Evolutionary conservation across 1,140 invertebrate species (phyloP).

Genomic region (Drosophila kikkawai): DNA sequence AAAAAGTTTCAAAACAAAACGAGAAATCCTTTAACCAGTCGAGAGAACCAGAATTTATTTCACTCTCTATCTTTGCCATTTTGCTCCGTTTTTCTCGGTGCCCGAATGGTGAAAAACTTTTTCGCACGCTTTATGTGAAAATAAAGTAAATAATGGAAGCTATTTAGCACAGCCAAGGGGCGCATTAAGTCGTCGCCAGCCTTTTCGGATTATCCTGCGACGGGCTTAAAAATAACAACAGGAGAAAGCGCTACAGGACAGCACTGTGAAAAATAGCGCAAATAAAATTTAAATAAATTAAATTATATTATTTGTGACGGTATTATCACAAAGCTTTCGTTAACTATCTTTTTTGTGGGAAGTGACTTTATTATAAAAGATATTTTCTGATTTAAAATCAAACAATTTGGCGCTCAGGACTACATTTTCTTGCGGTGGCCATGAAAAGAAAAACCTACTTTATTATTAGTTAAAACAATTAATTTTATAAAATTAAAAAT

Average conservation of each 20-base stretch:
- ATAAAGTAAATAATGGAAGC: conserved; percentile 80
- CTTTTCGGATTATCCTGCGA: conserved; percentile 57
- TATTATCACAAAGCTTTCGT: background rate
- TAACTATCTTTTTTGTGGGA: background rate
- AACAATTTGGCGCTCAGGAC: background rate
- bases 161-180: conserved; percentile 76
- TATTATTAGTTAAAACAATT: background rate
- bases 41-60: conserved; percentile 44
- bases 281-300: background rate
- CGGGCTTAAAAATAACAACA: conserved; percentile 52
- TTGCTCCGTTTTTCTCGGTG: conserved; percentile 3
- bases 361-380: background rate
- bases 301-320: background rate
- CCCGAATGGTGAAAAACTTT: conserved; percentile 43
- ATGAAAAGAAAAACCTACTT: background rate
- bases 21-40: conserved; percentile 14
- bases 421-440: background rate
- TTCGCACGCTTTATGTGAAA: conserved; percentile 56
- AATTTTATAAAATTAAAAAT: background rate
- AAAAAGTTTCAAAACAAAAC: conserved; percentile 31
- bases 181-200: conserved; percentile 67
- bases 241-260: conserved; percentile 1
- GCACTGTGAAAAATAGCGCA: conserved; percentile 9
- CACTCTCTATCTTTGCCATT: conserved; percentile 16
- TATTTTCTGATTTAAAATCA: background rate